phyloP scores from a whole-genome alignment of 2,797 vertebrate genomes.

The Mareca strepera region DNA sequence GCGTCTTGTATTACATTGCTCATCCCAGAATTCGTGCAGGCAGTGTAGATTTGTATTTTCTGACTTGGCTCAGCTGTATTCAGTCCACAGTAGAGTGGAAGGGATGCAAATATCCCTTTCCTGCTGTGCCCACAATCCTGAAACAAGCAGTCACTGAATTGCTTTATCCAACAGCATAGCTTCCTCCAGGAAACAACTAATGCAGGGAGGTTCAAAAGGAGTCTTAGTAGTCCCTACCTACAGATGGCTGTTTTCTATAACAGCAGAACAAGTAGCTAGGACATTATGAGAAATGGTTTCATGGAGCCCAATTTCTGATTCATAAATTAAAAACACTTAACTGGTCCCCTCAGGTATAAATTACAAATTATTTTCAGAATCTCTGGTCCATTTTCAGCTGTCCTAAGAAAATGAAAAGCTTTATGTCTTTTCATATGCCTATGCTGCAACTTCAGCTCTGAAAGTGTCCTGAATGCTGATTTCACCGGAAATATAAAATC shows the following conservation, averaged over 20 bases:
- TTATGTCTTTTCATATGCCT: neutral
- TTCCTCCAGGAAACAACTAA: neutral
- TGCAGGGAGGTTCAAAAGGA: neutral
- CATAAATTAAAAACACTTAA: neutral
- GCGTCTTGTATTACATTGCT: fast-evolving
- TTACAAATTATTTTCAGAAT: neutral
- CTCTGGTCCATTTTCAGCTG: fast-evolving
- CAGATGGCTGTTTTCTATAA: fast-evolving
- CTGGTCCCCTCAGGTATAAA: neutral
- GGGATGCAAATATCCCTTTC: neutral
- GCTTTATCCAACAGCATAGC: neutral
- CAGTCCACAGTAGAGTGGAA: neutral
- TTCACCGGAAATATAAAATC: neutral
- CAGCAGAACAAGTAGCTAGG: neutral
- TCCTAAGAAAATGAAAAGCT: neutral
- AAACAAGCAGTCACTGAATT: neutral
- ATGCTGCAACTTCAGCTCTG: neutral
- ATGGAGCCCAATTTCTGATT: neutral
- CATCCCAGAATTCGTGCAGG: neutral
- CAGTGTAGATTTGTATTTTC: fast-evolving
- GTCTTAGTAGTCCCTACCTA: fast-evolving
- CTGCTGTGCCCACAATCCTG: neutral
- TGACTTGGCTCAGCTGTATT: neutral
- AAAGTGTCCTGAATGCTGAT: neutral
- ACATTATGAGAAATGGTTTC: neutral